Percentiles rank a stretch among this genome's conserved stretches.
Evolutionary conservation across 2,888 invertebrate genomes (phyloP).

Genomic region (Thera britannica): DNA sequence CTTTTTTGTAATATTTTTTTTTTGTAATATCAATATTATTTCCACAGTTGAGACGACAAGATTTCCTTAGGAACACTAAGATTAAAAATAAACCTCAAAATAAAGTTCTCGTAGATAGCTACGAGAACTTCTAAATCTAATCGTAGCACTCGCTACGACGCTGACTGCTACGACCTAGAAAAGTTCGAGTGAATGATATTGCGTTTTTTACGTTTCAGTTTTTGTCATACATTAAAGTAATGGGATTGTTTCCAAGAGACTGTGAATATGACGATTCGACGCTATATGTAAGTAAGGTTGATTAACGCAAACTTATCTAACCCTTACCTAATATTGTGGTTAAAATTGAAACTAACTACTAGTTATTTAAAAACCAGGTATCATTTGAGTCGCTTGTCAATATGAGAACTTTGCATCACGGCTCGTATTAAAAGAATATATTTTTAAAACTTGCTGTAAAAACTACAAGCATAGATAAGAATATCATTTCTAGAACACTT

Average conservation of each 20-base stretch:
- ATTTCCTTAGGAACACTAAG: too few relatives aligned
- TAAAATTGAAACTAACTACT: too few relatives aligned
- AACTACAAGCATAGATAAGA: slow-evolving; percentile 13
- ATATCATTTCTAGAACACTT: slow-evolving; percentile 13
- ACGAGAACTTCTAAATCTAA: background rate
- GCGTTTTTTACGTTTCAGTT: slow-evolving; percentile 47
- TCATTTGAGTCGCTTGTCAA: background rate
- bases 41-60: too few relatives aligned
- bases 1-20: too few relatives aligned
- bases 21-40: too few relatives aligned
- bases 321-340: too few relatives aligned
- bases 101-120: background rate
- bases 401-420: background rate
- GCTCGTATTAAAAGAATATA: too few relatives aligned
- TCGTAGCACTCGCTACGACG: slow-evolving; percentile 15
- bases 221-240: slow-evolving; percentile 48
- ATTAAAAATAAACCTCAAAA: background rate
- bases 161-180: background rate
- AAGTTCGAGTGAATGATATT: background rate
- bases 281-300: slow-evolving; percentile 47
- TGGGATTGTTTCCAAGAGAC: slow-evolving; percentile 54
- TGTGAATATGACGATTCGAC: slow-evolving; percentile 53
- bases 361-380: too few relatives aligned
- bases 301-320: background rate
- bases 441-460: slow-evolving; percentile 1